Base-by-base conservation (phyloP, 2,888 invertebrate species). In the Panopea generosa region DNA sequence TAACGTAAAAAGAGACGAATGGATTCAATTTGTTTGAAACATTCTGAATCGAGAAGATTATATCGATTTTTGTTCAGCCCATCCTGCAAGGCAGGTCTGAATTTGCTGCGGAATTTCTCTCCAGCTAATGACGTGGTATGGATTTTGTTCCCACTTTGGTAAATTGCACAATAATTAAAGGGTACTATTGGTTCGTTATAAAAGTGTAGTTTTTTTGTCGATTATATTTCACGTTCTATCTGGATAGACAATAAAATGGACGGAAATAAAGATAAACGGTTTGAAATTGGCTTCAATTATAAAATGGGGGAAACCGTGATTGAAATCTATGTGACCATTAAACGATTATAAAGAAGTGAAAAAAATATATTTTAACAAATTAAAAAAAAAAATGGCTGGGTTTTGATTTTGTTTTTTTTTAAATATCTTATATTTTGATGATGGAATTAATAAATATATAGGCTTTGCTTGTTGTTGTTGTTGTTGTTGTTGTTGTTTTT, bases 111-210 rank as follows among this genome's bases (percentile, higher is more conserved):
- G 60, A 68, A 68, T 52, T 52, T 50, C 18, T 40, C 63, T 45
- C 6, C 33, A 33, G 33, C 49, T 71, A 59, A 59, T 59, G 52
- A 65, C 33, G 27, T 43, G n/a, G 57, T 59, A 53, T 59, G 40
- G 53, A 52, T 71, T 71, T 59, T 52, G 57, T 40, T 50, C 27
- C 71, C 59, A 65, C 71, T 59, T 71, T 53, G 24, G 45, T 43
- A 63, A 71, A 65, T 71, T 71, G 65, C 65, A 53, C 71, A 59
- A 45, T 59, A 59, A 71, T 71, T 71, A 71, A 40, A 29, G 57
- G 33, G 33, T 22, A n/a, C 26, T 38, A 59, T 67, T 57, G 49
- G 43, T 24, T 20, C 33, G 47, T 38, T 20, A 33, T 67, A 59
- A 66, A 66, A 38, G 9, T 20, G 6, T 33, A 33, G 33, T 52